phyloP scores from a whole-genome alignment of 2,888 invertebrate species.

The Dusona sp. region DNA sequence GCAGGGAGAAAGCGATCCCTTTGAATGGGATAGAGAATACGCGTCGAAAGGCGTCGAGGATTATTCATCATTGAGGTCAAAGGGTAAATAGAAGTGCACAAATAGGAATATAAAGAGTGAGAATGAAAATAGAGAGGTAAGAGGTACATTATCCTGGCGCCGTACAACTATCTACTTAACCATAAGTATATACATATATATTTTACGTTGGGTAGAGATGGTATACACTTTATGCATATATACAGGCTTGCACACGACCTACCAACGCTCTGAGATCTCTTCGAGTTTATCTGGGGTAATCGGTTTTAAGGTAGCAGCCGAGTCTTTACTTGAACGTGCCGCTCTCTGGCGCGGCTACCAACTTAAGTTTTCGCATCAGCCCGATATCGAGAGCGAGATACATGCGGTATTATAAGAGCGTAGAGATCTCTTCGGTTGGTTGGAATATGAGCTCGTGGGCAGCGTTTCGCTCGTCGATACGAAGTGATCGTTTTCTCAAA shows the following conservation, averaged over 20 bases:
- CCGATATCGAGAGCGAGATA: slow-evolving; percentile 35
- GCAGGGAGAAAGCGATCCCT: slow-evolving; percentile 38
- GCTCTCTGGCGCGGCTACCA: slow-evolving; percentile 56
- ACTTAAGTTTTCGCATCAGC: slow-evolving; percentile 38
- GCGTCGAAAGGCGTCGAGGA: slow-evolving; percentile 23
- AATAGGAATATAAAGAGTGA: slow-evolving; percentile 45
- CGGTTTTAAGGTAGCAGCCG: slow-evolving; percentile 60
- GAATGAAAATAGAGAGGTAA: slow-evolving; percentile 39
- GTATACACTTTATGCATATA: neutral
- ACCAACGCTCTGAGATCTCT: slow-evolving; percentile 14
- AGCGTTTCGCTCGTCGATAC: slow-evolving; percentile 7
- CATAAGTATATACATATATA: neutral
- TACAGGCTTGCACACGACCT: slow-evolving; percentile 1
- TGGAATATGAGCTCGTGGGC: slow-evolving; percentile 35
- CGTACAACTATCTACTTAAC: slow-evolving; percentile 45
- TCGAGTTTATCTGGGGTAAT: slow-evolving; percentile 51
- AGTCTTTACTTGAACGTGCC: slow-evolving; percentile 64
- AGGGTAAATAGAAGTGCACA: slow-evolving; percentile 59
- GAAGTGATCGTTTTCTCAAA: slow-evolving; percentile 33
- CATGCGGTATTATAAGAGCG: slow-evolving; percentile 28
- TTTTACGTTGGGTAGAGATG: neutral
- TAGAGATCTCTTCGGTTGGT: slow-evolving; percentile 10
- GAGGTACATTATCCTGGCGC: slow-evolving; percentile 64
- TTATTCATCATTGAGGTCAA: slow-evolving; percentile 47
- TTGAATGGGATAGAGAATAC: slow-evolving; percentile 1